Base-by-base conservation (phyloP, 2,888 invertebrate genomes). In the Caenorhabditis wallacei region DNA sequence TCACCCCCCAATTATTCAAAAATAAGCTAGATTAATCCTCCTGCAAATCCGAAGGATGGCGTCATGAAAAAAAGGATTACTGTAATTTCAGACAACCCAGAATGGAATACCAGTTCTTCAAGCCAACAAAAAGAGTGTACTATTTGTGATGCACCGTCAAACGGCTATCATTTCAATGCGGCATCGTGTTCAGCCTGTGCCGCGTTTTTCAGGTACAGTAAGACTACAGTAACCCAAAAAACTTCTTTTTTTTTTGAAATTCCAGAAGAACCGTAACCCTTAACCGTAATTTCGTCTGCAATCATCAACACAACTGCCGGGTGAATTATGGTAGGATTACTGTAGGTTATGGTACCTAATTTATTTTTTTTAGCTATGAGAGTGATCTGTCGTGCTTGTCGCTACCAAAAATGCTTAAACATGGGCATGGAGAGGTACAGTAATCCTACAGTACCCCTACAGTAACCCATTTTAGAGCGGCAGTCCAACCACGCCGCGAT, bases 151-250 rank as follows among this genome's bases (percentile, higher is more conserved):
- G 88, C 88, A 22, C 88, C 87, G 1, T 87, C 87, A 3, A 87
- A 86, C 48, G 88, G 88, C 18, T 88, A 85, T 54, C 88, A 88
- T 69, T 88, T 88, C 78, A 88, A 85, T 66, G 86, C 88, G 1
- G 82, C 87, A 0, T 84, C 84, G 0, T 88, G 88, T 61, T 85
- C 86, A 11, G 88, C 88, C 4, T 88, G 88, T 72, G 88, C 88
- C 13, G 87, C 88, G 0, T 88, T 88, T 71, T 87, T 87, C 59
- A 51, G 85, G 40, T 40, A 40, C 40, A 5, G 40, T 40, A 40
- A 40, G 7, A 4, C 40, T 10, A 13, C 40, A 40, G 35, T 35
- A 35, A 35, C 35, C 35, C 35, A 4, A 35, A 35, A 35, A 35
- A 35, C 10, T 35, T 35, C 35, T 35, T 35, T 10, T 35, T 35